phyloP scores from a whole-genome alignment of 2,797 vertebrate genomes.

The Paedocypris micromegethes region DNA sequence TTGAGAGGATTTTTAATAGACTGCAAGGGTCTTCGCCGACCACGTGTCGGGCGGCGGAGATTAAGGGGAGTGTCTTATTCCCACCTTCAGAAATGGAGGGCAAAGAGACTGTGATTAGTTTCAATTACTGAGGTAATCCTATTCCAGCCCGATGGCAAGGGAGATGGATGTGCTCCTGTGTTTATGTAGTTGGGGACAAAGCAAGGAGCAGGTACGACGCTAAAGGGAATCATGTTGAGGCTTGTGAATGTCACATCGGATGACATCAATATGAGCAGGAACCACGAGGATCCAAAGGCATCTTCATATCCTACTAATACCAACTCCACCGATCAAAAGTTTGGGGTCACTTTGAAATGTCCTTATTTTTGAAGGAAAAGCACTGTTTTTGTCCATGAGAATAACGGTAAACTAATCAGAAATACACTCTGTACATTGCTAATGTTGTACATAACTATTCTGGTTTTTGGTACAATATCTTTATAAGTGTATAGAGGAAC shows the following conservation, averaged over 20 bases:
- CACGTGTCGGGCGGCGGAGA: background rate
- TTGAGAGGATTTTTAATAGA: constrained; percentile 15
- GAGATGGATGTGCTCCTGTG: constrained; percentile 31
- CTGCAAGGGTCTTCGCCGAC: constrained; percentile 14
- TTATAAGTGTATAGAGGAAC: no score
- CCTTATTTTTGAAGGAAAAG: no score
- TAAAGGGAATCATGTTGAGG: constrained; percentile 10
- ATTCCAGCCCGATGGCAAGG: constrained; percentile 22
- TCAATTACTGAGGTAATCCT: constrained; percentile 31
- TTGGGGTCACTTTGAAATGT: no score
- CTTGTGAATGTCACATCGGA: constrained; percentile 8
- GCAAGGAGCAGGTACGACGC: background rate
- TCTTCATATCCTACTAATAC: background rate
- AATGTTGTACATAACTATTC: no score
- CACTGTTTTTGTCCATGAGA: no score
- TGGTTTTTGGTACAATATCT: no score
- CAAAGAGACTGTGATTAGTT: constrained; percentile 23
- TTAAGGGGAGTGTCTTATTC: constrained; percentile 16
- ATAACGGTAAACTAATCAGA: no score
- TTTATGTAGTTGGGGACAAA: constrained; percentile 28
- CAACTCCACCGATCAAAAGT: no score
- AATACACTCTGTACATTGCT: no score
- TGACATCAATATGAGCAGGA: constrained; percentile 9
- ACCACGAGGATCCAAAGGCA: constrained; percentile 4
- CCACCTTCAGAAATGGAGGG: constrained; percentile 32